A percentile compares a stretch with the other conserved stretches of the same genome.
These are phyloP conservation scores for Aethes cnicana DNA, from an alignment of 2,888 invertebrate species.

Conservation along the genomic window DNA sequence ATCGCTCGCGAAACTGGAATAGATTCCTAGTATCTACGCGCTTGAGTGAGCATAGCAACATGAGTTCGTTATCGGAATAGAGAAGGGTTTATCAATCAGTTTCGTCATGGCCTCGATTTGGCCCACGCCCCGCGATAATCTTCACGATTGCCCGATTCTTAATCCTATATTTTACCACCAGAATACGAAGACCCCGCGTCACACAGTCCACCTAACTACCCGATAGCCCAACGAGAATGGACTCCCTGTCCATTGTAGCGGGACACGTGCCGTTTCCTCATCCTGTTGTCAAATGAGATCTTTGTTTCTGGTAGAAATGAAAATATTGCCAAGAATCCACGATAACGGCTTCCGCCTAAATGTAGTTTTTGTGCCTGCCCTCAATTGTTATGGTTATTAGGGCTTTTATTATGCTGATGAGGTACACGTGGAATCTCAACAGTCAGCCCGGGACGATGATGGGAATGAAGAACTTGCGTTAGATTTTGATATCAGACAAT, in stretches of 20 bases:
- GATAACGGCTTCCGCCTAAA: slow-evolving; percentile 47
- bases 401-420: slow-evolving; percentile 35
- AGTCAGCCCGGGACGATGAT: too few relatives aligned
- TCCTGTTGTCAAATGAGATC: slow-evolving; percentile 31
- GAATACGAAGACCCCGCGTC: slow-evolving; percentile 40
- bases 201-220: too few relatives aligned
- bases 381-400: slow-evolving; percentile 42
- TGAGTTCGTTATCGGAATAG: slow-evolving; percentile 56
- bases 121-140: slow-evolving; percentile 71
- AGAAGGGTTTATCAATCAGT: slow-evolving; percentile 73
- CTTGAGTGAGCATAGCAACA: slow-evolving; percentile 58
- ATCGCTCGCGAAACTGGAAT: slow-evolving; percentile 10
- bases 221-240: neutral
- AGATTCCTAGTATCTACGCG: slow-evolving; percentile 3
- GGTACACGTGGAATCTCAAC: neutral
- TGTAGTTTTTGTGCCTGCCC: slow-evolving; percentile 46
- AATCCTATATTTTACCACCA: slow-evolving; percentile 55
- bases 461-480: too few relatives aligned
- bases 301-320: slow-evolving; percentile 38
- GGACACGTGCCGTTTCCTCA: slow-evolving; percentile 6
- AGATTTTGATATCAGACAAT: too few relatives aligned
- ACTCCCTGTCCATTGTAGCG: slow-evolving; percentile 35
- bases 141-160: slow-evolving; percentile 73
- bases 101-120: slow-evolving; percentile 73
- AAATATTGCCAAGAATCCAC: slow-evolving; percentile 52